Evolutionary conservation across 2,113 vertebrate genomes (phyloP).

Genomic region (Lycaon pictus): DNA sequence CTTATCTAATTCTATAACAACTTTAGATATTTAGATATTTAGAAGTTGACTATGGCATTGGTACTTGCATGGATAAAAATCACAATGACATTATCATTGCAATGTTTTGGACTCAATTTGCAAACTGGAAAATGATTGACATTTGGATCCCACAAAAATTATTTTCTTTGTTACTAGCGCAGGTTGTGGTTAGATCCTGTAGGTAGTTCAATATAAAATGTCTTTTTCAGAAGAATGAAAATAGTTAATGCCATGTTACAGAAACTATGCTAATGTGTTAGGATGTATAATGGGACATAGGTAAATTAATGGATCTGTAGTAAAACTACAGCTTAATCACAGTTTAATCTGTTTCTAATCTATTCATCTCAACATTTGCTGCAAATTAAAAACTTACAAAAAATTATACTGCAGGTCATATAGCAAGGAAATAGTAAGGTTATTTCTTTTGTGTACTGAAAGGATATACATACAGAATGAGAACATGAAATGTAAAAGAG

Average conservation of each 20-base stretch:
- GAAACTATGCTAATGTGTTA: neutral
- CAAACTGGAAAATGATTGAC: conserved; percentile 16
- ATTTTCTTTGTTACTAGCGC: neutral
- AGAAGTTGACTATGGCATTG: neutral
- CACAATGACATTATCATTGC: neutral
- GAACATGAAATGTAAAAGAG: neutral
- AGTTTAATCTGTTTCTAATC: neutral
- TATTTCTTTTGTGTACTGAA: neutral
- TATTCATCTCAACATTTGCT: neutral
- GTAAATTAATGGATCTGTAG: neutral
- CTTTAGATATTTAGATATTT: neutral
- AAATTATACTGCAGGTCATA: neutral
- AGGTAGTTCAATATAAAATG: neutral
- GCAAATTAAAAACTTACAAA: neutral
- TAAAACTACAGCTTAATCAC: neutral
- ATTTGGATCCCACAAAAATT: neutral
- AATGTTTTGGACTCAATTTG: neutral
- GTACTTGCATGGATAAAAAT: neutral
- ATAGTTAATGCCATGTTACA: neutral
- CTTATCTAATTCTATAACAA: neutral
- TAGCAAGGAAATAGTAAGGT: neutral
- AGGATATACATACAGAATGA: neutral
- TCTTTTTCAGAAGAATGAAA: neutral
- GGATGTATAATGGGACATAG: neutral
- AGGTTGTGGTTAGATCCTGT: neutral